Conservation (phyloP, 35 echinoderm and acorn worm genomes). For the Chiridota heheva region DNA sequence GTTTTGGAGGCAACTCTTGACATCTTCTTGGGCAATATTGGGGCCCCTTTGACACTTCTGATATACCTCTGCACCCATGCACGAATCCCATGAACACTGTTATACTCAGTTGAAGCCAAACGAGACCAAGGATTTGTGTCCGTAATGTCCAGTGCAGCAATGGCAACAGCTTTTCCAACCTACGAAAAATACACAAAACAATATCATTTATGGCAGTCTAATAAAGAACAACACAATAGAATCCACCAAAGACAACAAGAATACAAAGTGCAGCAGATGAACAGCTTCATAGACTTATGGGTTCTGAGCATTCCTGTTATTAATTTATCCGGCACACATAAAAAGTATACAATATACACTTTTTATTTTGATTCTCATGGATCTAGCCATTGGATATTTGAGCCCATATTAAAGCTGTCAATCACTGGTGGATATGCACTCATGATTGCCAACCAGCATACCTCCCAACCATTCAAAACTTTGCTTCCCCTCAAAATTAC, state of each 20-base stretch:
- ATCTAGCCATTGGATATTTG: no score
- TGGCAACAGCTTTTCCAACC: constrained; percentile 88
- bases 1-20: constrained; percentile 85
- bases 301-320: no score
- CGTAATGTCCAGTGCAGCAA: constrained; percentile 80
- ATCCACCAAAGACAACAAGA: background rate
- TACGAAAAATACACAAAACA: constrained; percentile 12
- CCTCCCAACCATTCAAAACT: no score
- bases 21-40: constrained; percentile 95
- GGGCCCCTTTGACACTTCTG: constrained; percentile 76
- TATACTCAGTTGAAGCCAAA: constrained; percentile 79
- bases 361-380: no score
- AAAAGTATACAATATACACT: no score
- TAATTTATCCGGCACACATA: no score
- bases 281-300: background rate
- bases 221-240: background rate
- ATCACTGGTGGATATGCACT: no score
- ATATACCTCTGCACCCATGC: constrained; percentile 86
- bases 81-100: constrained; percentile 73
- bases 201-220: background rate
- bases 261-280: background rate
- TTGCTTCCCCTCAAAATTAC: no score
- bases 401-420: no score
- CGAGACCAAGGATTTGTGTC: constrained; percentile 92
- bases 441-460: no score